These are phyloP conservation scores for Carlito syrichta DNA, from an alignment of 2,113 vertebrate species.

Conservation along the genomic window DNA sequence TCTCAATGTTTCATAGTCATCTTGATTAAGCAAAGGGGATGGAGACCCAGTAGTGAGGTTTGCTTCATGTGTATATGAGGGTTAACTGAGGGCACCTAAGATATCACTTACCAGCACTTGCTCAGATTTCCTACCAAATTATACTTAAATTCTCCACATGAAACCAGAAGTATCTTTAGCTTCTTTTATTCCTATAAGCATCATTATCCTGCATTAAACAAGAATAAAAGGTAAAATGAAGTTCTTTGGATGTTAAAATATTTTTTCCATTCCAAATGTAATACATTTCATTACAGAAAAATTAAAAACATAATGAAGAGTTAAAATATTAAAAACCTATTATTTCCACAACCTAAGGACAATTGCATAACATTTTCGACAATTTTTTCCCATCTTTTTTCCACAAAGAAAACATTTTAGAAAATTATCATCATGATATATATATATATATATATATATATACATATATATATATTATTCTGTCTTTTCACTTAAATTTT, in stretches of 20 bases:
- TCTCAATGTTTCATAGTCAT: background rate
- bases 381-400: slow-evolving; percentile 19
- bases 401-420: background rate
- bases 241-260: background rate
- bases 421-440: background rate
- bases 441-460: too few relatives aligned
- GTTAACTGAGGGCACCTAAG: background rate
- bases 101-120: background rate
- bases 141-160: background rate
- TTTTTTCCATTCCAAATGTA: background rate
- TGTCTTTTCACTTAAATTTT: background rate
- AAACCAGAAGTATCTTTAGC: slow-evolving; percentile 17
- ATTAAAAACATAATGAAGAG: background rate
- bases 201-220: background rate
- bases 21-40: background rate
- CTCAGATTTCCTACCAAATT: slow-evolving; percentile 9
- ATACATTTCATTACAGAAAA: background rate
- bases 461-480: background rate
- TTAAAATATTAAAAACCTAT: background rate
- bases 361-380: background rate
- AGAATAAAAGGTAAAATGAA: background rate
- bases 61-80: background rate
- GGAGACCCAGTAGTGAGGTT: background rate
- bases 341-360: background rate
- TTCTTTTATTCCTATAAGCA: background rate